Percentiles rank a stretch among this genome's conserved stretches.
Conservation (phyloP, 2,113 vertebrate genomes). For the Ammodytes dubius region DNA sequence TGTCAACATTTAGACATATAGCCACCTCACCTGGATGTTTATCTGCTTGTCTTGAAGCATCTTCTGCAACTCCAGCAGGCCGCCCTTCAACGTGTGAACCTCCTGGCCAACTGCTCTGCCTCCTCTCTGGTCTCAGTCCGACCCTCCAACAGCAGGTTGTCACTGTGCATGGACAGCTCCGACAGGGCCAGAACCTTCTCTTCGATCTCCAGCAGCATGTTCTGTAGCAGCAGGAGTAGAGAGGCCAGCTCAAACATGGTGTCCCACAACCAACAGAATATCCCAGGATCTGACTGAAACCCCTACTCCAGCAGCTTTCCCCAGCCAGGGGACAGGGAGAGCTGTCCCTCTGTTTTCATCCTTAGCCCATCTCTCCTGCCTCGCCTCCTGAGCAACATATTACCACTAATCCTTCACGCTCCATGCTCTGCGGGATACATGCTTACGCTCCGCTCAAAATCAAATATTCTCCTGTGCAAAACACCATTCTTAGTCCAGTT, state of each 20-base stretch:
- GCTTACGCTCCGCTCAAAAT: background rate
- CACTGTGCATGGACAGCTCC: constrained; percentile 93
- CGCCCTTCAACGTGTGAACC: constrained; percentile 90
- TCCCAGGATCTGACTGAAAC: constrained; percentile 24
- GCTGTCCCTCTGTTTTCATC: constrained; percentile 63
- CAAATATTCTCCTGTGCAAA: constrained; percentile 29
- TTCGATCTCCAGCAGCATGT: constrained; percentile 97
- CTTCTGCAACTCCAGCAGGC: constrained; percentile 94
- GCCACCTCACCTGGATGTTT: constrained; percentile 90
- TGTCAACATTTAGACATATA: background rate
- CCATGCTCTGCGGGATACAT: constrained; percentile 56
- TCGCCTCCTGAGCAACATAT: constrained; percentile 56
- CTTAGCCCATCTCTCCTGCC: constrained; percentile 54
- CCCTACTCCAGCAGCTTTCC: constrained; percentile 56
- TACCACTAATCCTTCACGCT: constrained; percentile 78
- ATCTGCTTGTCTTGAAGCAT: constrained; percentile 92
- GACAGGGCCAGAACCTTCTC: constrained; percentile 93
- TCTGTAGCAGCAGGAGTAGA: constrained; percentile 89
- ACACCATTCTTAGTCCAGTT: constrained; percentile 21
- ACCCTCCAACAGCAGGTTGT: constrained; percentile 93
- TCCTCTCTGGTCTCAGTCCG: constrained; percentile 89
- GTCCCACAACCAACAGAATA: constrained; percentile 13
- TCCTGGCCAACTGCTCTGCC: constrained; percentile 89
- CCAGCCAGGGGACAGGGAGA: constrained; percentile 40
- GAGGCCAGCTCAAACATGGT: constrained; percentile 84